Conservation (phyloP, 2,888 invertebrate genomes). For the Tetanocera ferruginea region DNA sequence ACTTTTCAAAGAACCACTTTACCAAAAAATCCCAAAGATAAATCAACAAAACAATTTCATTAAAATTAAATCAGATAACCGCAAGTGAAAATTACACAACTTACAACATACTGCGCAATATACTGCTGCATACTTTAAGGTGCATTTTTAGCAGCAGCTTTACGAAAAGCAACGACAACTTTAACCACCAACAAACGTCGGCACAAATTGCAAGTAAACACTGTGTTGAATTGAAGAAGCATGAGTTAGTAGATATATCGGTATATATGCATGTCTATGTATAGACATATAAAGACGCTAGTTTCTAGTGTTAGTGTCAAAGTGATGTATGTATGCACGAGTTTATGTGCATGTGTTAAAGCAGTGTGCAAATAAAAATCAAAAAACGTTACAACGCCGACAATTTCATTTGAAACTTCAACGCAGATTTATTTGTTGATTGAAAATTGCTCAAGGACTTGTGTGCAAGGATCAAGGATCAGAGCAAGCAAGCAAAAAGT, state of each 20-base stretch:
- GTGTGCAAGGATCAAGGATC: background rate
- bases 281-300: background rate
- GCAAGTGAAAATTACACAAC: background rate
- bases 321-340: background rate
- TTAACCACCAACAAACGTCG: background rate
- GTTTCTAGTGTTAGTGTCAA: background rate
- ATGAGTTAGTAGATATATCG: background rate
- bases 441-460: background rate
- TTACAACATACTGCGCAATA: background rate
- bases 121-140: background rate
- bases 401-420: background rate
- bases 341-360: background rate
- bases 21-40: too few relatives aligned
- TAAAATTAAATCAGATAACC: background rate
- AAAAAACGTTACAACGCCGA: background rate
- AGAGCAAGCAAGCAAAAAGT: too few relatives aligned
- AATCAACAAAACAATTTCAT: background rate
- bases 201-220: constrained; percentile 19
- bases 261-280: background rate
- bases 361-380: background rate
- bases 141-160: background rate
- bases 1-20: too few relatives aligned
- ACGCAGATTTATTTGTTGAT: background rate
- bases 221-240: background rate
- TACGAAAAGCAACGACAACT: background rate